Base-by-base conservation (phyloP, 2,888 invertebrate genomes). In the Plagiodera versicolora region DNA sequence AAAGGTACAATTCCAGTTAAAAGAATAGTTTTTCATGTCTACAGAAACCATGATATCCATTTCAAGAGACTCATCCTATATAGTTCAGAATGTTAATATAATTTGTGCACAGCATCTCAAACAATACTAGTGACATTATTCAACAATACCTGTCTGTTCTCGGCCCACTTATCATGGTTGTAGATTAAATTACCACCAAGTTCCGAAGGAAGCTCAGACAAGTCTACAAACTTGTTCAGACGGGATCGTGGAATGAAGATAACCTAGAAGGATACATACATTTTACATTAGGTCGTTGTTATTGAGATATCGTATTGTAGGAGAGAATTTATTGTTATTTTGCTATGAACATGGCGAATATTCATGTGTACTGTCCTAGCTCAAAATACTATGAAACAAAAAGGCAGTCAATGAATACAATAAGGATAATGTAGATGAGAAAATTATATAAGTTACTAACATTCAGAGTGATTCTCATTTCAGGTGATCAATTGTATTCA, bases 161-260 rank as follows among this genome's bases (percentile, higher is more conserved):
- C 86, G 68, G 91, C 84, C 93, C 93, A 93, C 68, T 84, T 83
- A 56, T 85, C 83, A 76, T 91, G 90, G 77, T 89, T 86, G 80
- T 90, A 91, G 61, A 83, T 80, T 76, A 89, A 85, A 60, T 83
- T 84, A 56, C 92, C 92, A 60, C 89, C 89, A 65, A 92, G 81
- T 70, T 90, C 89, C 63, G 84, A 83, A 48, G 91, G 89, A 74
- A 93, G 81, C 78, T 91, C 88, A 55, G 84, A 82, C 63, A 83
- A 81, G 72, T 90, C 89, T 63, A 91, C 86, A 78, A 85, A 88
- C 75, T 87, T 86, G 70, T 82, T 83, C 66, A 93, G 82, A 71
- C 90, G 86, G 69, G 86, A 84, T 73, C 87, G 80, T 28, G 90
- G 87, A 70, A 91, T 83, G 77, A 89, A 87, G 71, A 86, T 83